Evolutionary conservation across 2,113 vertebrate species (phyloP).

Genomic region (Serinus canaria): DNA sequence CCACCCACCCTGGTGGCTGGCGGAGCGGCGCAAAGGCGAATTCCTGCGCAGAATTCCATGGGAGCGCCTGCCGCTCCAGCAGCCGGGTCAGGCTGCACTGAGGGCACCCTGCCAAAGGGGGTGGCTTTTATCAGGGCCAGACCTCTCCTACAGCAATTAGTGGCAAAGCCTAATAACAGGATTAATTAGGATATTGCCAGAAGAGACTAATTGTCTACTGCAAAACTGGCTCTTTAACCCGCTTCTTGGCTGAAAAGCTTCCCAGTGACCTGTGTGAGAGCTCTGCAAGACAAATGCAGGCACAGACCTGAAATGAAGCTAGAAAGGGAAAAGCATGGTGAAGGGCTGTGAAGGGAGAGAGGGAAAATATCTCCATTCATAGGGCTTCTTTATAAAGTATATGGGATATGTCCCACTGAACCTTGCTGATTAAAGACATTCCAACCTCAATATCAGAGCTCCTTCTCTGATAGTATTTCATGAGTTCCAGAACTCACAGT

Average conservation of each 20-base stretch:
- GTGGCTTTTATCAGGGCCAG: background rate
- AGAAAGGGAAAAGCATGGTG: background rate
- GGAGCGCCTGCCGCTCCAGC: rapidly evolving
- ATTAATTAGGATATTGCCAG: conserved; percentile 25
- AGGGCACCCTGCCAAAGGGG: background rate
- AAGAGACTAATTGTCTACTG: background rate
- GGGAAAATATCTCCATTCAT: background rate
- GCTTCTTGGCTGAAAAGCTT: background rate
- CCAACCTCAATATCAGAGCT: background rate
- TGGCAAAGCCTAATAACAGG: background rate
- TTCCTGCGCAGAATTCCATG: background rate
- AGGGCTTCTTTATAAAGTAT: background rate
- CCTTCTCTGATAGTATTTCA: background rate
- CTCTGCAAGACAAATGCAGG: background rate
- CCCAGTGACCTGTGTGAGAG: background rate
- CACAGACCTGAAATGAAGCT: background rate
- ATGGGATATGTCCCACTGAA: background rate
- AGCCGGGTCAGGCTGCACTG: rapidly evolving
- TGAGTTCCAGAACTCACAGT: background rate
- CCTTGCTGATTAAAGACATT: background rate
- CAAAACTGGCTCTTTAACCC: background rate
- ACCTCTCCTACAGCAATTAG: background rate
- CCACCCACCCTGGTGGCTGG: background rate
- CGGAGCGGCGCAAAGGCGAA: background rate
- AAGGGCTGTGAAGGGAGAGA: background rate